phyloP scores from a whole-genome alignment of 1,140 invertebrate genomes.

The Drosophila suzukii region DNA sequence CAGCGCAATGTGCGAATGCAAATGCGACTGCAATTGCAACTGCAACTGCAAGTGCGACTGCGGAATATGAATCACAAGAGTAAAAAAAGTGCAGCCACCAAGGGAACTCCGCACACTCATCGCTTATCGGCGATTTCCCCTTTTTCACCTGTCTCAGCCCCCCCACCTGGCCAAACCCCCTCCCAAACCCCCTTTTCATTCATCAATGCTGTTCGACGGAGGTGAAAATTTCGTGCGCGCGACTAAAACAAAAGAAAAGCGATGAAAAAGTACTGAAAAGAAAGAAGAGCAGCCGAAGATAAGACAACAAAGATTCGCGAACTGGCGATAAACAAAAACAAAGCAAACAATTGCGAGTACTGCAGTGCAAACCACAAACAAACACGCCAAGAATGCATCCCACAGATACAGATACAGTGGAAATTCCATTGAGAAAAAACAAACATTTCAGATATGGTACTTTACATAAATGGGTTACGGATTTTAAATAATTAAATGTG shows the following conservation, averaged over 20 bases:
- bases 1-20: slow-evolving; percentile 71
- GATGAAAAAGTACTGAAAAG: slow-evolving; percentile 2
- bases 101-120: slow-evolving; percentile 70
- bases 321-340: slow-evolving; percentile 68
- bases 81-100: slow-evolving; percentile 38
- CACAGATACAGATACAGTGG: slow-evolving; percentile 33
- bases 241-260: slow-evolving; percentile 50
- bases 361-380: slow-evolving; percentile 40
- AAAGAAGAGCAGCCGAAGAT: slow-evolving; percentile 31
- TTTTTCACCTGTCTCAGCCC: background rate
- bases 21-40: slow-evolving; percentile 52
- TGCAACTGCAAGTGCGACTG: slow-evolving; percentile 45
- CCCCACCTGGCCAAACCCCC: too few relatives aligned
- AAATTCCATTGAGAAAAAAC: background rate
- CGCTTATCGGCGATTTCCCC: slow-evolving; percentile 53
- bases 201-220: slow-evolving; percentile 58
- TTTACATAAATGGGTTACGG: too few relatives aligned
- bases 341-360: slow-evolving; percentile 21
- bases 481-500: too few relatives aligned
- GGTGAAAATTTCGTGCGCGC: slow-evolving; percentile 67
- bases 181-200: slow-evolving; percentile 49
- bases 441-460: background rate
- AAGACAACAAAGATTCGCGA: slow-evolving; percentile 45
- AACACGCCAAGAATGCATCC: slow-evolving; percentile 48
- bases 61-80: slow-evolving; percentile 64